These are phyloP conservation scores for Dipodomys ordii DNA, from an alignment of 2,113 vertebrate genomes.

Conservation along the genomic window DNA sequence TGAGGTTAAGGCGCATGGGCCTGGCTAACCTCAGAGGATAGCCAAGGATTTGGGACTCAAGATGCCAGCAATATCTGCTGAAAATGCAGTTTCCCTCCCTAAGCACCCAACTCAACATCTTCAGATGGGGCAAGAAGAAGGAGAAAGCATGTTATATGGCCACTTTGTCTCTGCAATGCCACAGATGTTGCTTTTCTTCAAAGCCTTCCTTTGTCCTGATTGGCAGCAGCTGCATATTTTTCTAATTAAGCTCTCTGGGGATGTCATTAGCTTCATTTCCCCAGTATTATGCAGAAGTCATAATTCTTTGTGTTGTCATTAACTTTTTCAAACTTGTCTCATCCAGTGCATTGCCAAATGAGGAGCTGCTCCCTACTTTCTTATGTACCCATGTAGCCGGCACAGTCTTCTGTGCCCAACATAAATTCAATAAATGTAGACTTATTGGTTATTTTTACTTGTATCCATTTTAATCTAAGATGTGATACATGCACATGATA, in stretches of 20 bases:
- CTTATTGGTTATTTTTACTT: conserved; percentile 54
- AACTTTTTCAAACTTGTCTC: conserved; percentile 29
- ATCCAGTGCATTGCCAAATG: not conserved
- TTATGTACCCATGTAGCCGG: not conserved
- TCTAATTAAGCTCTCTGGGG: not conserved
- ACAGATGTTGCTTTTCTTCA: not conserved
- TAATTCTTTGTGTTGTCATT: conserved; percentile 16
- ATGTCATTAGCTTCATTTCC: conserved; percentile 23
- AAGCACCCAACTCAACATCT: not conserved
- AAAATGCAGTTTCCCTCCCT: not conserved
- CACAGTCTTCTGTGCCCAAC: not conserved
- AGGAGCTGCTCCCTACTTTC: not conserved
- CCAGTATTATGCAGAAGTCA: conserved; percentile 27
- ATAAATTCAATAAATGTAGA: not conserved
- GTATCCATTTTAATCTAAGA: not conserved
- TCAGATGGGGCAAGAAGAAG: not conserved
- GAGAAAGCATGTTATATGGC: not conserved
- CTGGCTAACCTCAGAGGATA: not conserved
- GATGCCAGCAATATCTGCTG: not conserved
- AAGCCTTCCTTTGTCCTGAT: not conserved
- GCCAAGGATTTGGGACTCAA: not conserved
- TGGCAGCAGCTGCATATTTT: not conserved
- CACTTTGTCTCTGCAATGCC: not conserved
- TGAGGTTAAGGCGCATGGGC: not conserved
- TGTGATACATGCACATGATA: not conserved